These are phyloP conservation scores for Protobothrops mucrosquamatus DNA, from an alignment of 2,113 vertebrate genomes.

Conservation along the genomic window DNA sequence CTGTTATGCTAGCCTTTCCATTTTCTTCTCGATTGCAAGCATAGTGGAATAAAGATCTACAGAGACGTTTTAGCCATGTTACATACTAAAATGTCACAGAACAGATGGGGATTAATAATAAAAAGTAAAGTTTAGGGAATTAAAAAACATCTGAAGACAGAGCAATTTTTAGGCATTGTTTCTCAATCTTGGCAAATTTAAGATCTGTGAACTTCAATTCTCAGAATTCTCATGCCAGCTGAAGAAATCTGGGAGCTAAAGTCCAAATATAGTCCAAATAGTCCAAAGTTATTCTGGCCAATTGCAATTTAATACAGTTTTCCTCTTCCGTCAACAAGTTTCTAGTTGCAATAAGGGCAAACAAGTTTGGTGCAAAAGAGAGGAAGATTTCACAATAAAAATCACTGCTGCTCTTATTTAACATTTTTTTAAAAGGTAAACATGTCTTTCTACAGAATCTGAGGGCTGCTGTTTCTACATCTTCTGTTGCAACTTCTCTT, in stretches of 20 bases:
- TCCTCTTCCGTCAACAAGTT: neutral
- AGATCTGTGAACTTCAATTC: neutral
- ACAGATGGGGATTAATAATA: neutral
- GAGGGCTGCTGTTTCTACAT: neutral
- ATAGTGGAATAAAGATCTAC: neutral
- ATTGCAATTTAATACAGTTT: neutral
- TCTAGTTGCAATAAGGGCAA: neutral
- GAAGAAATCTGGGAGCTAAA: neutral
- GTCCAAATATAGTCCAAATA: neutral
- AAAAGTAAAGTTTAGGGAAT: neutral
- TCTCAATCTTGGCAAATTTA: neutral
- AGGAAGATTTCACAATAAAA: neutral
- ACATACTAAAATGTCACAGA: neutral
- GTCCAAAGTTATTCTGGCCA: neutral
- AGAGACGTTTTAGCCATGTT: neutral
- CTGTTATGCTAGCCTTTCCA: neutral
- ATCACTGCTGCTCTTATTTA: neutral
- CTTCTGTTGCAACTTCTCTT: constrained; percentile 16
- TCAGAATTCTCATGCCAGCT: neutral
- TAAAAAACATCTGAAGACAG: neutral
- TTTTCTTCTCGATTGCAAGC: neutral
- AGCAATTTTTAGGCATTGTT: neutral
- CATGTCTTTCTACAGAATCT: neutral
- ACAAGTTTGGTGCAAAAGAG: neutral
- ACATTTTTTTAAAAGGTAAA: neutral